A percentile compares a stretch with the other conserved stretches of the same genome.
Conservation (phyloP, 2,797 vertebrate genomes). For the Thripadectes ignobilis region DNA sequence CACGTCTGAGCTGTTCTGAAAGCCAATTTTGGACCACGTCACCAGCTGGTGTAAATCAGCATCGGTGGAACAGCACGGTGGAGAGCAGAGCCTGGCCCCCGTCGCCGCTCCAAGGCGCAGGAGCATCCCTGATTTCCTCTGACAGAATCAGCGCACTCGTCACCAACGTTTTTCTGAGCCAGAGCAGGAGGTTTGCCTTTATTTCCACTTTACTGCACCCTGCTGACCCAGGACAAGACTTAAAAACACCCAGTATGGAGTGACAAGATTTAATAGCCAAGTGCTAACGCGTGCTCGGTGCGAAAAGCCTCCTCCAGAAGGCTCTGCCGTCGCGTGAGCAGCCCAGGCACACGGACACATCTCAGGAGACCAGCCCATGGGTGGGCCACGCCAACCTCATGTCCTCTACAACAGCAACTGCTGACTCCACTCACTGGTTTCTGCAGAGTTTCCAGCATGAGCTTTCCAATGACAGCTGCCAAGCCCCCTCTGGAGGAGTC, state of each 20-base stretch:
- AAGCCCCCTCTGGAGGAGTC: fast-evolving
- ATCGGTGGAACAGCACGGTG: fast-evolving
- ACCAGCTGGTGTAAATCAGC: slow-evolving; percentile 18
- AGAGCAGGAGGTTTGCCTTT: slow-evolving; percentile 36
- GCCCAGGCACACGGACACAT: background rate
- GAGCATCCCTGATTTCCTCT: slow-evolving; percentile 46
- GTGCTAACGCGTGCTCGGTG: fast-evolving
- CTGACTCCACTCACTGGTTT: background rate
- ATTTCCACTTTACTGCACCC: slow-evolving; percentile 44
- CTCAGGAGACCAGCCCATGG: fast-evolving
- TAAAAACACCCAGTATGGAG: background rate
- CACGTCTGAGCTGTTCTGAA: fast-evolving
- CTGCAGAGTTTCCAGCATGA: background rate
- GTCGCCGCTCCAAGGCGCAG: background rate
- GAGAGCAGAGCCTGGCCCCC: background rate
- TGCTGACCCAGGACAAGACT: slow-evolving; percentile 3
- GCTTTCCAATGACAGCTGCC: fast-evolving
- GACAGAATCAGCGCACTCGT: slow-evolving; percentile 31
- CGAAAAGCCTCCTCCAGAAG: background rate
- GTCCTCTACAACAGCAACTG: background rate
- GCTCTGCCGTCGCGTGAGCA: background rate
- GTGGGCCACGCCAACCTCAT: fast-evolving
- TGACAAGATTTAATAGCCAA: background rate
- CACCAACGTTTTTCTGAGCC: background rate
- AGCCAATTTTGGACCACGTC: background rate